phyloP scores from a whole-genome alignment of 2,797 vertebrate genomes.

The Danio choprae region DNA sequence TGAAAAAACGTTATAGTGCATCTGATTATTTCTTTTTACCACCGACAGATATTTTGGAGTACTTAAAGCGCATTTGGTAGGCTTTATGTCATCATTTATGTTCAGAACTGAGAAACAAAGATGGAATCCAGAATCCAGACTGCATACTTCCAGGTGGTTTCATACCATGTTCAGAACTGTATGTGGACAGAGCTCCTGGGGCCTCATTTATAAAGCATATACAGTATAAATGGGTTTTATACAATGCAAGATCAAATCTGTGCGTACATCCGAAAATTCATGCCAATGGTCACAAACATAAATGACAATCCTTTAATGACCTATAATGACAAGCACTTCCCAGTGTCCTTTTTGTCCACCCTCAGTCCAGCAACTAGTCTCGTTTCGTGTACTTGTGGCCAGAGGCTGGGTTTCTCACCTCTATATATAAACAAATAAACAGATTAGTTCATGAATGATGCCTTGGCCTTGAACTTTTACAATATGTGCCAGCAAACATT shows the following conservation, averaged over 20 bases:
- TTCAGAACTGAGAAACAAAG: slow-evolving; percentile 1
- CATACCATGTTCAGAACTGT: not conserved
- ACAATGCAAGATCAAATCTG: no score
- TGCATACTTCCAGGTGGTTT: not conserved
- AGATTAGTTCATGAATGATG: not conserved
- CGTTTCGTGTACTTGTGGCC: not conserved
- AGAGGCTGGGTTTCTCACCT: slow-evolving; percentile 1
- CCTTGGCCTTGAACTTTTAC: not conserved
- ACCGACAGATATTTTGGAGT: not conserved
- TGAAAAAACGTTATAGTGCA: not conserved
- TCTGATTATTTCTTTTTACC: not conserved
- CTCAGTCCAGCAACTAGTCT: not conserved
- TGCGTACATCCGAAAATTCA: no score
- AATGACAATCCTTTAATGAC: not conserved
- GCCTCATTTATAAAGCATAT: no score
- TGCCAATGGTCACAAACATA: not conserved
- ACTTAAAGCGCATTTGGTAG: not conserved
- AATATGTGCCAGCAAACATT: not conserved
- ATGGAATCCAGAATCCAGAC: not conserved
- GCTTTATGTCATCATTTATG: not conserved
- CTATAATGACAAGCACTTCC: not conserved
- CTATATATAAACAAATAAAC: slow-evolving; percentile 19
- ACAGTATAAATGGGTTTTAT: no score
- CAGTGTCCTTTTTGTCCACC: not conserved
- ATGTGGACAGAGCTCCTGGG: not conserved